Evolutionary conservation across 2,113 vertebrate species (phyloP).

Genomic region (Gallinago paraguaiae): DNA sequence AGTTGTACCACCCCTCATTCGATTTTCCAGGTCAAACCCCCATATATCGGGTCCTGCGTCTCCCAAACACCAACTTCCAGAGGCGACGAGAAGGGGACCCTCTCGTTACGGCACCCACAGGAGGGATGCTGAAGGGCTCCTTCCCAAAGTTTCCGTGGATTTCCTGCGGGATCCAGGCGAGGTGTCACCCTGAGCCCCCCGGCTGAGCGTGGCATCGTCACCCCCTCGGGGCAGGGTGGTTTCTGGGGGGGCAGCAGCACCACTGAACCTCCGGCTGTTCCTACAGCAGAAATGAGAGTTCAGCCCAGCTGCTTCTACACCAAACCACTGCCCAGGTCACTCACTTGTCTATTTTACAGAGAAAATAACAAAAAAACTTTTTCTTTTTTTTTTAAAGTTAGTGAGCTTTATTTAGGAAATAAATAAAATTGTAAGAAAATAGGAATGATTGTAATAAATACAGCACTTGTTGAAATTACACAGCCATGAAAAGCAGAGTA

Average conservation of each 20-base stretch:
- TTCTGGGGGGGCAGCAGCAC: not conserved
- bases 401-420: conserved; percentile 37
- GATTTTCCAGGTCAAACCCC: not conserved
- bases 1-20: too few species aligned
- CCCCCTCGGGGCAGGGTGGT: not conserved
- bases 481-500: not conserved
- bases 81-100: not conserved
- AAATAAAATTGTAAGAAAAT: conserved; percentile 23
- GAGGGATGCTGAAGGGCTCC: not conserved
- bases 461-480: not conserved
- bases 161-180: not conserved
- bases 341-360: not conserved
- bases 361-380: not conserved
- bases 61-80: not conserved
- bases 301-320: fast-evolving
- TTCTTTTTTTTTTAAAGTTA: not conserved
- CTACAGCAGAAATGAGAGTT: not conserved
- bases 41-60: fast-evolving
- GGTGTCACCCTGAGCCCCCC: fast-evolving
- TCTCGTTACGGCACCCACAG: fast-evolving
- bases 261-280: too few species aligned
- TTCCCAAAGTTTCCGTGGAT: not conserved
- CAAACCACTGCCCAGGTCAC: not conserved
- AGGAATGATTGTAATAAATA: conserved; percentile 33
- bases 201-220: fast-evolving